phyloP scores from a whole-genome alignment of 2,888 invertebrate genomes.

The Mythimna lalbum region DNA sequence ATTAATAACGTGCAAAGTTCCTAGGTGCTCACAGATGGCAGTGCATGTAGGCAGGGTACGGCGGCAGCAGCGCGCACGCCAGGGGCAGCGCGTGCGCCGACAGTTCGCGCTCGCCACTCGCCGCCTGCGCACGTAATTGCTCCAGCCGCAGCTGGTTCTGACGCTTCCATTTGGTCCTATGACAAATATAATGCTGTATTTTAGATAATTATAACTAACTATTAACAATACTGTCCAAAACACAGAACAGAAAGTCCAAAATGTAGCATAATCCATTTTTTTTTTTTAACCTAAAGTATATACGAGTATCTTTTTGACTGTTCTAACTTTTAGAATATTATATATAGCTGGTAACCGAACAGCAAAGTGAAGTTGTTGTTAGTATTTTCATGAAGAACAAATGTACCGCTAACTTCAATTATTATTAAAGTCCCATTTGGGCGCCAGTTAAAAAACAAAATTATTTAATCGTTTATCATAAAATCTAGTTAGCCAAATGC shows the following conservation, averaged over 20 bases:
- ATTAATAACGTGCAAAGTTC: not conserved
- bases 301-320: too few relatives aligned
- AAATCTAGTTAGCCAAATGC: not conserved
- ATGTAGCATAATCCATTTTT: too few relatives aligned
- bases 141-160: constrained; percentile 96
- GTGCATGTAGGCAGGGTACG: constrained; percentile 88
- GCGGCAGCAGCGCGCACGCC: constrained; percentile 85
- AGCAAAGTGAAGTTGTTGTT: not conserved
- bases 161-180: constrained; percentile 96
- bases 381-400: not conserved
- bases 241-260: too few relatives aligned
- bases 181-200: constrained; percentile 3
- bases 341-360: not conserved
- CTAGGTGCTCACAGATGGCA: constrained; percentile 79
- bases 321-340: too few relatives aligned
- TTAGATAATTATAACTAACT: not conserved
- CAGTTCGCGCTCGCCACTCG: constrained; percentile 92
- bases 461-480: not conserved
- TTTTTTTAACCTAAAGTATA: too few relatives aligned
- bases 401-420: not conserved
- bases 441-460: not conserved
- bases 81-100: constrained; percentile 83
- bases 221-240: too few relatives aligned
- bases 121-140: constrained; percentile 96
- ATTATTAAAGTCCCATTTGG: not conserved